A percentile compares a stretch with the other conserved stretches of the same genome.
Evolutionary conservation across 1,140 invertebrate species (phyloP).

Genomic region (Brachionus koreanus): DNA sequence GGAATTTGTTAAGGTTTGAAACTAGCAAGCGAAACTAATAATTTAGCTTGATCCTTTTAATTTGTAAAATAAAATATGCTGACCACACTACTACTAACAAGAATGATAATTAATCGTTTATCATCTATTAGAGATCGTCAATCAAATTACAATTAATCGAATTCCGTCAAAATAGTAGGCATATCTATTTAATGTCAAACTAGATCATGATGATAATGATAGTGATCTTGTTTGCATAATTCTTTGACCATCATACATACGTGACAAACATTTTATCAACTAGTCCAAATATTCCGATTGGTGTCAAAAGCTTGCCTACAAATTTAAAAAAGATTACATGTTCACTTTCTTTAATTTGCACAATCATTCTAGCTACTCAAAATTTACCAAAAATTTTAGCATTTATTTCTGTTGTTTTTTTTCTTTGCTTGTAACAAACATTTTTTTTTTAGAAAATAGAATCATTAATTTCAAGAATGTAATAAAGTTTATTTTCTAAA

Average conservation of each 20-base stretch:
- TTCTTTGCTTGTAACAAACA: no score
- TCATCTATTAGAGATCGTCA: conserved; percentile 30
- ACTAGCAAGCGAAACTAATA: conserved; percentile 9
- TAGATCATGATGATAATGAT: neutral
- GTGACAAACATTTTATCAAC: conserved; percentile 35
- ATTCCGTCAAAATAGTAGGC: neutral
- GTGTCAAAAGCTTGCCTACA: conserved; percentile 12
- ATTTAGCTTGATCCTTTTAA: neutral
- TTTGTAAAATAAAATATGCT: neutral
- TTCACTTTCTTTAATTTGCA: neutral
- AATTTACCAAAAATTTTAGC: no score
- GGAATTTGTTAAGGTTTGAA: neutral
- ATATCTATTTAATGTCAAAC: neutral
- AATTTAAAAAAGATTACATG: neutral
- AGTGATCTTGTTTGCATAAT: conserved; percentile 2
- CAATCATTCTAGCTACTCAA: neutral
- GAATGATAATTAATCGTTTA: conserved; percentile 41
- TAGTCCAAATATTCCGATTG: neutral
- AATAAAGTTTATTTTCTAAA: no score
- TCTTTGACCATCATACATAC: neutral
- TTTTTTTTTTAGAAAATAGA: no score
- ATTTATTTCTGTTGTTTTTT: no score
- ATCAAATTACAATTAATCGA: conserved; percentile 32
- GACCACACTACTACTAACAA: neutral
- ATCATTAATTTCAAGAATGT: no score